Evolutionary conservation across 2,888 invertebrate genomes (phyloP).

Genomic region (Cepaea hortensis): DNA sequence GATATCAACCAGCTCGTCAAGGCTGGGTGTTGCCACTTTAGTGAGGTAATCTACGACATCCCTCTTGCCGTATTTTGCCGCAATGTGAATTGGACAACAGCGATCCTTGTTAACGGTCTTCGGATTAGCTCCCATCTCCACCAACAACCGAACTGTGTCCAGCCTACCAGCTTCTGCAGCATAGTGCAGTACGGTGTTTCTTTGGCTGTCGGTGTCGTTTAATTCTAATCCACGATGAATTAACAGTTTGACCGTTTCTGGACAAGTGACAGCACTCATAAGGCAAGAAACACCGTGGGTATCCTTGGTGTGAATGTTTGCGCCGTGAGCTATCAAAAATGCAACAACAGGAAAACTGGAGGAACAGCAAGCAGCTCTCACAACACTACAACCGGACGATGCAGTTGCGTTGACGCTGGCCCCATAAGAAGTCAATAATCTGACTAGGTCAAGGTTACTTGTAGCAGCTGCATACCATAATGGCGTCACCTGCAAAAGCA

Average conservation of each 20-base stretch:
- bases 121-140: slow-evolving; percentile 62
- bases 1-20: slow-evolving; percentile 14
- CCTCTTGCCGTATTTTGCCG: slow-evolving; percentile 40
- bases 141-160: slow-evolving; percentile 61
- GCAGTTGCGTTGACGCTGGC: slow-evolving; percentile 37
- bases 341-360: slow-evolving; percentile 8
- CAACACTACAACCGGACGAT: slow-evolving; percentile 25
- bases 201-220: slow-evolving; percentile 58
- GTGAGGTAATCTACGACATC: slow-evolving; percentile 38
- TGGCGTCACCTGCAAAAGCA: slow-evolving; percentile 42
- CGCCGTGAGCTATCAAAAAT: slow-evolving; percentile 17
- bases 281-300: slow-evolving; percentile 30
- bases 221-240: slow-evolving; percentile 62
- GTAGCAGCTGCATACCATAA: slow-evolving; percentile 40
- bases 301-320: slow-evolving; percentile 19
- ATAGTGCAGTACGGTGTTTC: slow-evolving; percentile 68
- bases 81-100: slow-evolving; percentile 53
- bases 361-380: slow-evolving; percentile 37
- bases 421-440: slow-evolving; percentile 13
- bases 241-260: slow-evolving; percentile 10
- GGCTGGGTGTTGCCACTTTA: neutral
- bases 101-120: slow-evolving; percentile 56
- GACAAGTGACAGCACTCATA: slow-evolving; percentile 21
- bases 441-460: slow-evolving; percentile 22
- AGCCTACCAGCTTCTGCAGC: slow-evolving; percentile 65